Base-by-base conservation (phyloP, 2,888 invertebrate species). In the Archips crataeganus region DNA sequence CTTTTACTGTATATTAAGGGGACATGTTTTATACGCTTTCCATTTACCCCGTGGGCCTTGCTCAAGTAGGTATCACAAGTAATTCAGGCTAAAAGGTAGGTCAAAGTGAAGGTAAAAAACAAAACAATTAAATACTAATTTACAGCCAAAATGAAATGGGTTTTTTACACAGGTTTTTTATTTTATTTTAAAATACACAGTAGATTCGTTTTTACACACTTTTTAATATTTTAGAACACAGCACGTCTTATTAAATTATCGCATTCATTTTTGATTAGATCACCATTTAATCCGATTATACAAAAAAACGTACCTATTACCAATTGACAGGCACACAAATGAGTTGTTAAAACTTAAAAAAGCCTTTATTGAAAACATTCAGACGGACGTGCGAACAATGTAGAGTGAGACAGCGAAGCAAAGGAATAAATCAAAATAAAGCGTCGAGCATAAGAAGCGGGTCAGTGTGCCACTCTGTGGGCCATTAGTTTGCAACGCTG, bases 381-480 rank as follows among this genome's bases (percentile, higher is more conserved):
- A 42, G 36, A 71, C 60, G 42, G 57, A 59, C 42, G 49, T 51
- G 61, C 11, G 42, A 66, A 60, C 51, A 71, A 61, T 71, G 47
- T 57, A 15, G 68, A 51, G 68, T 69, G 60, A 63, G 75, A 71
- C 64, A 69, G 23, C 54, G 51, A 65, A 42, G 59, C 68, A 70
- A 45, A 65, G 64, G 69, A 71, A 76, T 77, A 80, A 79, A 79
- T 80, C 79, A 79, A 78, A 78, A 79, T 77, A 77, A 76, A 72
- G 67, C 39, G 75, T 71, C 65, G 72, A 66, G 62, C 70, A 23
- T 70, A 60, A 76, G 75, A 85, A 82, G 79, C 72, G 78, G 80
- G 84, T 85, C 75, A 85, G 82, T 85, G 77, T 80, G 84, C 67
- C 75, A 49, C 49, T 39, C 42, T 66, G 51, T 66, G 51, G 39